Evolutionary conservation across 1,140 invertebrate species (phyloP).

Genomic region (Lucilia sericata): DNA sequence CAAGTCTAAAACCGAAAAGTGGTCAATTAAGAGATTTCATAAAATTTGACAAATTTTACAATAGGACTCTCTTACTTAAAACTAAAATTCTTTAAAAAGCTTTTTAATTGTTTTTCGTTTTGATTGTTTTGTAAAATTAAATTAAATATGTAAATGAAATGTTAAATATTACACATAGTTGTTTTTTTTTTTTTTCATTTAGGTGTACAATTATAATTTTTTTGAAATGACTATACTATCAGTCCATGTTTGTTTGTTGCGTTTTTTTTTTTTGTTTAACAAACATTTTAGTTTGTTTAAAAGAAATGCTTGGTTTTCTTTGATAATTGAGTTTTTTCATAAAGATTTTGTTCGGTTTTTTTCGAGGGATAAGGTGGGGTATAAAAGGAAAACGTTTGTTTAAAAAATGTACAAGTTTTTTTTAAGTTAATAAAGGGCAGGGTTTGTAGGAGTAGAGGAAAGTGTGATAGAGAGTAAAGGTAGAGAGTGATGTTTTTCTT

Average conservation of each 20-base stretch:
- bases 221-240: conserved; percentile 40
- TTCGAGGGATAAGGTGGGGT: background rate
- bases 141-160: background rate
- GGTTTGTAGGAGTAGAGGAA: no score
- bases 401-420: background rate
- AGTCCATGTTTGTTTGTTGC: conserved; percentile 39
- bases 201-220: conserved; percentile 9
- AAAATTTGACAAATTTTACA: background rate
- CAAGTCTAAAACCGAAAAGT: no score
- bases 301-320: conserved; percentile 36
- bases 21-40: background rate
- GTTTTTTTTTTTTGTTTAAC: conserved; percentile 20
- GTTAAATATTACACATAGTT: conserved; percentile 35
- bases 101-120: background rate
- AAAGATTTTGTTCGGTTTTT: background rate
- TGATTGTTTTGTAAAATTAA: background rate
- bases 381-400: background rate
- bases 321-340: conserved; percentile 38
- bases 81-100: background rate
- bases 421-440: background rate
- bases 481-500: background rate
- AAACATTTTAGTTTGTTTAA: conserved; percentile 25
- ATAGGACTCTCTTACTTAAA: background rate
- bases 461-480: background rate
- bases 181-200: background rate